These are phyloP conservation scores for Medauroidea extradentata DNA, from an alignment of 1,140 invertebrate genomes.

Conservation along the genomic window DNA sequence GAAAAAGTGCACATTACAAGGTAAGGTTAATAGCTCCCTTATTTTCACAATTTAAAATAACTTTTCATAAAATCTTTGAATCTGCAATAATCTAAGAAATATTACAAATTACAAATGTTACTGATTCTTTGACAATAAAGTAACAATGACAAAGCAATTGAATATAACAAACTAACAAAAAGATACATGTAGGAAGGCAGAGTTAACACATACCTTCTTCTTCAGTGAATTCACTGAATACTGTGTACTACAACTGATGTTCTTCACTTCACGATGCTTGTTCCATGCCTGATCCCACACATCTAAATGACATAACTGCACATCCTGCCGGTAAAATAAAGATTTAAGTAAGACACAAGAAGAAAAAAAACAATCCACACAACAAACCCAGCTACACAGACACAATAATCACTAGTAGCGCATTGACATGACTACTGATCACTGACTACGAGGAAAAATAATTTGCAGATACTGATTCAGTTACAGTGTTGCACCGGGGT, in stretches of 20 bases:
- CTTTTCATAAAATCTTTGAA: background rate
- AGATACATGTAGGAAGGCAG: background rate
- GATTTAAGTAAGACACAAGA: background rate
- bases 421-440: too few species aligned
- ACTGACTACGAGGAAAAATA: too few species aligned
- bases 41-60: too few species aligned
- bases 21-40: too few species aligned
- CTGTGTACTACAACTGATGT: constrained; percentile 1
- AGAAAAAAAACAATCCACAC: too few species aligned
- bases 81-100: background rate
- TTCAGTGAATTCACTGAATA: background rate
- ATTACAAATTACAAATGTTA: background rate
- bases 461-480: too few species aligned
- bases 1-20: too few species aligned
- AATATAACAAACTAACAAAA: too few species aligned
- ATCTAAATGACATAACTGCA: constrained; percentile 14
- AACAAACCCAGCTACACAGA: too few species aligned
- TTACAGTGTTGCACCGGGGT: too few species aligned
- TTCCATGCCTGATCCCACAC: constrained; percentile 20
- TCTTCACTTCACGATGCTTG: constrained; percentile 11
- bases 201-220: constrained; percentile 4
- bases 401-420: too few species aligned
- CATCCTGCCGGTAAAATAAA: background rate
- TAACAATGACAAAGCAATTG: too few species aligned
- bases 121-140: background rate